Percentiles rank a stretch among this genome's conserved stretches.
phyloP scores from a whole-genome alignment of 1,140 invertebrate genomes.

The Drosophila sp. region DNA sequence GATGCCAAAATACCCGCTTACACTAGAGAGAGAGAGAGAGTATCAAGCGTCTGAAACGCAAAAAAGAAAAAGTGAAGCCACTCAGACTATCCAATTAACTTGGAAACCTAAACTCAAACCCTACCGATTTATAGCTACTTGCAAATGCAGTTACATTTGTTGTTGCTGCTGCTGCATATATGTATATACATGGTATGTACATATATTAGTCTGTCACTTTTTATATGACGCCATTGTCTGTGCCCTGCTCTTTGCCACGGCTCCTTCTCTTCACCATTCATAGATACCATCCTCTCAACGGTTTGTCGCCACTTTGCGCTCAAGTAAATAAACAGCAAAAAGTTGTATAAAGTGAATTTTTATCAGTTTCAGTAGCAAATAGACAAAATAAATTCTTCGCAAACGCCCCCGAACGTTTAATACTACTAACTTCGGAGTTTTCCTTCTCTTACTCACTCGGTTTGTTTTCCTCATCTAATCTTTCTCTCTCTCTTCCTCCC shows the following conservation, averaged over 20 bases:
- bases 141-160: slow-evolving; percentile 50
- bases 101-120: slow-evolving; percentile 6
- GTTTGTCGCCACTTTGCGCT: slow-evolving; percentile 48
- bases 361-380: slow-evolving; percentile 72
- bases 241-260: slow-evolving; percentile 26
- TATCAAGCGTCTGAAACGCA: not conserved
- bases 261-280: slow-evolving; percentile 1
- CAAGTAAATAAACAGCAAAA: slow-evolving; percentile 60
- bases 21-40: not conserved
- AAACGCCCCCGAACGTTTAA: slow-evolving; percentile 40
- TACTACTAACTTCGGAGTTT: slow-evolving; percentile 23
- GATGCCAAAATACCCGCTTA: not conserved
- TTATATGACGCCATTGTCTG: slow-evolving; percentile 59
- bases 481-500: not conserved
- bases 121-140: slow-evolving; percentile 19
- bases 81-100: slow-evolving; percentile 8
- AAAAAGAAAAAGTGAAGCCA: not conserved
- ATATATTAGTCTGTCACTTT: slow-evolving; percentile 53
- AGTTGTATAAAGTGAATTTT: slow-evolving; percentile 75
- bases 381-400: slow-evolving; percentile 75
- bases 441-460: slow-evolving; percentile 25
- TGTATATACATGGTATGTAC: slow-evolving; percentile 26
- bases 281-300: slow-evolving; percentile 6
- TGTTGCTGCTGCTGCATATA: not conserved
- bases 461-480: slow-evolving; percentile 13